Base-by-base conservation (phyloP, 2,888 invertebrate species). In the Girardia tigrina region DNA sequence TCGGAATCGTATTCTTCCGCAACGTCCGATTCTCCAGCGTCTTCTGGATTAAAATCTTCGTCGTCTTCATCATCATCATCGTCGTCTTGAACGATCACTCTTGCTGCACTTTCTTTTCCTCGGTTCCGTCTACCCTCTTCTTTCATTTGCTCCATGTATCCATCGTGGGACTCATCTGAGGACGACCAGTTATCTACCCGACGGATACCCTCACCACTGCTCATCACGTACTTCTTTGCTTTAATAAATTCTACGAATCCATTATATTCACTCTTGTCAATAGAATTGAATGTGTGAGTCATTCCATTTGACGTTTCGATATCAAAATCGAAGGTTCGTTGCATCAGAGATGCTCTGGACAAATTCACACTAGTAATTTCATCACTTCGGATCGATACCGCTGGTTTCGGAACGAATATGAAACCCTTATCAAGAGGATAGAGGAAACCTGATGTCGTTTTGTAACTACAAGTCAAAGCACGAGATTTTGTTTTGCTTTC, bases 331-430 rank as follows among this genome's bases (percentile, higher is more conserved):
- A 76, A 76, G 6, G 75, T 42, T 27, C 75, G 20, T 16, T 42
- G 42, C 8, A 42, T 28, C n/a, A 26, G 28, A 28, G 76, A 70
- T 14, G 77, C 76, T 8, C 76, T 28, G 16, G 28, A 29, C 27
- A 77, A 72, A 23, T 77, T 94, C 8, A 95, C 94, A 0, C 90
- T 90, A 0, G 89, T 88, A 27, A 97, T 90, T 86, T 98, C 98
- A 82, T 98, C 98, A 83, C 95, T 97, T 1, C 95, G 89, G 77
- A 98, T 92, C 81, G 97, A 95, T 77, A 98, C 89, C 0, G 98
- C 95, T 0, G 98, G 98, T 83, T 98, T 98, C 85, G 97, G 95
- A 0, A 98, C 92, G 83, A 94, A 98, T 80, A 98, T 94, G 82
- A 98, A 95, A 12, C 98, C 95, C 80, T 95, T 88, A 84, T 98